These are phyloP conservation scores for Perdita meconis DNA, from an alignment of 2,888 invertebrate genomes.

Conservation along the genomic window DNA sequence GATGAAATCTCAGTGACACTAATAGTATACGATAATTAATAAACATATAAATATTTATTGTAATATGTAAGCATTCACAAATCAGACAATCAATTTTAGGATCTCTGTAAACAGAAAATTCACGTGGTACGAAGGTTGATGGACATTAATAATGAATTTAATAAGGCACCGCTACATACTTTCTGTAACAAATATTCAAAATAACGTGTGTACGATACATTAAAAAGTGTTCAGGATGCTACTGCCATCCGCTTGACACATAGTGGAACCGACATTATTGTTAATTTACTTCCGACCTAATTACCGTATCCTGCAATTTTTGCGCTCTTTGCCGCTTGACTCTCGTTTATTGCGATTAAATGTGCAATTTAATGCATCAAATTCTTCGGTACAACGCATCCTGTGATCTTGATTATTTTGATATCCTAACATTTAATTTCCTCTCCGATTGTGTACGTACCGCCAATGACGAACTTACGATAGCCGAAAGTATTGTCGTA, in stretches of 20 bases:
- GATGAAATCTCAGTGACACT: no score
- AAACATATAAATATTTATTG: no score
- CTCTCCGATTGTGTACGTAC: neutral
- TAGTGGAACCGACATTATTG: constrained; percentile 39
- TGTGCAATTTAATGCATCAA: constrained; percentile 53
- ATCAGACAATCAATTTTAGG: no score
- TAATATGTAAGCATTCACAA: no score
- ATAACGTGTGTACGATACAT: neutral
- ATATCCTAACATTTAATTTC: constrained; percentile 37
- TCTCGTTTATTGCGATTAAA: constrained; percentile 37
- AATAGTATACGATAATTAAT: no score
- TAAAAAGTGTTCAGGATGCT: constrained; percentile 1
- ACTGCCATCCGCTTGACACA: constrained; percentile 3
- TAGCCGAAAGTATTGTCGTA: constrained; percentile 4
- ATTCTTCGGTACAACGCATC: constrained; percentile 46
- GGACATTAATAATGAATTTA: no score
- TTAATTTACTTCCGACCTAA: constrained; percentile 53
- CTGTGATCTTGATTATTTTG: constrained; percentile 46
- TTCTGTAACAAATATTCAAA: no score
- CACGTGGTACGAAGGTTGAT: no score
- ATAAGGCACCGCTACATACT: no score
- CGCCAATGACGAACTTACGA: neutral
- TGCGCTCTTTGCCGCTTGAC: constrained; percentile 32
- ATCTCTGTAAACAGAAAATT: no score
- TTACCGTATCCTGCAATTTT: constrained; percentile 57